Base-by-base conservation (phyloP, 2,888 invertebrate species). In the Bhutanitis thaidina region DNA sequence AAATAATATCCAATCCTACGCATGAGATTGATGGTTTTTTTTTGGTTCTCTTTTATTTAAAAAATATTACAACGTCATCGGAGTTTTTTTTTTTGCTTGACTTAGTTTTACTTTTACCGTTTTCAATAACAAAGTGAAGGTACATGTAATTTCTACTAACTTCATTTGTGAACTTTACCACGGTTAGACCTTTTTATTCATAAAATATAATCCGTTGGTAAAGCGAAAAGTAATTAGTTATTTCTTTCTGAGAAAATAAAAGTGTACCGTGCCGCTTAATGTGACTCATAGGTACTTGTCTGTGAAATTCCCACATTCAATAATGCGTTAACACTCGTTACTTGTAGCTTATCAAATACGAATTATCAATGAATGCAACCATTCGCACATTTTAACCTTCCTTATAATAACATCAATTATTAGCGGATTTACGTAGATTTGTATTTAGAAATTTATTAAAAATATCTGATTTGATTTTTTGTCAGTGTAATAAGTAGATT, bases 241-340 rank as follows among this genome's bases (percentile, higher is more conserved):
- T 43, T 43, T 43, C 49, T 41, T 43, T 49, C 49, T 41, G 16
- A 14, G 43, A 49, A 49, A n/a, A 32, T 16, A n/a, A 15, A 32
- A 29, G 38, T 35, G 38, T 13, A 32, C 44, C 34, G 30, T 32
- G 12, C 44, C 43, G 34, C 44, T 27, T 7, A 12, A 12, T 34
- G 39, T 50, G 39, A 43, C 38, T 50, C 34, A 39, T 15, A 12
- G n/a, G 14, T 16, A 41, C 32, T 34, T 32, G 37, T 37, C 36
- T 37, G 37, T 39, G 20, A 39, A 35, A 9, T 44, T 50, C 44
- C 32, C 34, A 44, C 44, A 44, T 27, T 7, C 43, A 43, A 38
- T 27, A 43, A 44, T 16, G 27, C 27, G 20, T 13, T 10, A 39
- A 46, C 25, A 38, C 15, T 50, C 10, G 30, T 44, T 50, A 38